Conservation (phyloP, 2,113 vertebrate species). For the Ameiurus melas region DNA sequence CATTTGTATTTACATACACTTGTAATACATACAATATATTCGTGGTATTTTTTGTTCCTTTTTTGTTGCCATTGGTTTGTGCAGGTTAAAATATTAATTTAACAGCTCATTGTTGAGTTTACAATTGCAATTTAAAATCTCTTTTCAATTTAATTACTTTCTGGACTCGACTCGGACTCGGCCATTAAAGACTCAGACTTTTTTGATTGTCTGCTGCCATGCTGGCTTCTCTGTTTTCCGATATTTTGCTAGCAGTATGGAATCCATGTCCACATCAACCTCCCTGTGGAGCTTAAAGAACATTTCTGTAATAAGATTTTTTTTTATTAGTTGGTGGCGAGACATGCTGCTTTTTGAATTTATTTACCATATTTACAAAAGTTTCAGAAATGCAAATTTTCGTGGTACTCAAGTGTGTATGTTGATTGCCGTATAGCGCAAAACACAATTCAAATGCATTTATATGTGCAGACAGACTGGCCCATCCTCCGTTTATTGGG, state of each 20-base stretch:
- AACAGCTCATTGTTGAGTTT: too few relatives aligned
- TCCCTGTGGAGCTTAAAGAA: neutral
- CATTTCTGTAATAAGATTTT: neutral
- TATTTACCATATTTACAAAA: neutral
- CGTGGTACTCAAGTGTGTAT: neutral
- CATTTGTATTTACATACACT: too few relatives aligned
- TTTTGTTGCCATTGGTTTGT: too few relatives aligned
- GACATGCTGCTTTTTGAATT: neutral
- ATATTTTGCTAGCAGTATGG: constrained; percentile 6
- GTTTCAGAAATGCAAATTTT: neutral
- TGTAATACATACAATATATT: too few relatives aligned
- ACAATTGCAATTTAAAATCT: too few relatives aligned
- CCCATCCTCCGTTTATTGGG: neutral
- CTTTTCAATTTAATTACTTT: too few relatives aligned
- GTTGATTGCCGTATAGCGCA: too few relatives aligned
- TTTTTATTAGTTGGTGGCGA: neutral
- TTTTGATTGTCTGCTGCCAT: neutral
- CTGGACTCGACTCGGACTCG: too few relatives aligned
- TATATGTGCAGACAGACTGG: neutral
- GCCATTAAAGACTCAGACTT: too few relatives aligned
- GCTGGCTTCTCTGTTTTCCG: neutral
- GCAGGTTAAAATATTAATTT: too few relatives aligned
- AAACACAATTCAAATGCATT: too few relatives aligned
- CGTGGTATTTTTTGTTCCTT: too few relatives aligned
- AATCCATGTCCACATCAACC: neutral